Conservation (phyloP, 2,888 invertebrate genomes). For the Oscheius sp. region DNA sequence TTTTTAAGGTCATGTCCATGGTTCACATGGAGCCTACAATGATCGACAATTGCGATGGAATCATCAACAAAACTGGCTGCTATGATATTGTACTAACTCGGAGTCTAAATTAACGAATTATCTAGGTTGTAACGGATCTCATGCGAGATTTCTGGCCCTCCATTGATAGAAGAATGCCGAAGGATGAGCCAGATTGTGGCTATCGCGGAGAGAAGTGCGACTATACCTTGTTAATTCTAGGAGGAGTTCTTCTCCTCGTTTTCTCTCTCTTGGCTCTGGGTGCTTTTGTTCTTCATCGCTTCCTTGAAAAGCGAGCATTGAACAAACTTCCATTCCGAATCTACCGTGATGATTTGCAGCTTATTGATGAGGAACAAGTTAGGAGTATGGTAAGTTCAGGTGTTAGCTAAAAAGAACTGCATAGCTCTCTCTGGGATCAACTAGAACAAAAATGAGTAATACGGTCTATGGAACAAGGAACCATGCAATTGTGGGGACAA, state of each 20-base stretch:
- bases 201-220: conserved; percentile 55
- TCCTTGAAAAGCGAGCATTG: conserved; percentile 48
- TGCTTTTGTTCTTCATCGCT: conserved; percentile 46
- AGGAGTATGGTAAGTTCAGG: conserved; percentile 46
- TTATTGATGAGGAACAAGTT: conserved; percentile 57
- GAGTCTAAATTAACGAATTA: background rate
- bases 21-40: conserved; percentile 59
- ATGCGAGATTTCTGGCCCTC: conserved; percentile 59
- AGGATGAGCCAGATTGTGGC: conserved; percentile 67
- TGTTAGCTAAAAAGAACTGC: background rate
- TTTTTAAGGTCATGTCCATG: conserved; percentile 48
- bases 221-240: conserved; percentile 55
- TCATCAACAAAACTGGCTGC: conserved; percentile 53
- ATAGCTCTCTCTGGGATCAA: conserved; percentile 54
- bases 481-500: conserved; percentile 67
- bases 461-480: conserved; percentile 53
- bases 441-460: conserved; percentile 57
- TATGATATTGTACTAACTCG: conserved; percentile 48
- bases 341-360: conserved; percentile 53
- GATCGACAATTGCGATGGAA: conserved; percentile 52
- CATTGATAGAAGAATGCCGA: conserved; percentile 49
- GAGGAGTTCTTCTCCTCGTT: conserved; percentile 48
- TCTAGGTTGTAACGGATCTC: conserved; percentile 50
- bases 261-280: conserved; percentile 46
- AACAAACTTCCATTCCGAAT: conserved; percentile 55